Conservation (phyloP, 2,797 vertebrate genomes). For the Cryptoblepharus egeriae region DNA sequence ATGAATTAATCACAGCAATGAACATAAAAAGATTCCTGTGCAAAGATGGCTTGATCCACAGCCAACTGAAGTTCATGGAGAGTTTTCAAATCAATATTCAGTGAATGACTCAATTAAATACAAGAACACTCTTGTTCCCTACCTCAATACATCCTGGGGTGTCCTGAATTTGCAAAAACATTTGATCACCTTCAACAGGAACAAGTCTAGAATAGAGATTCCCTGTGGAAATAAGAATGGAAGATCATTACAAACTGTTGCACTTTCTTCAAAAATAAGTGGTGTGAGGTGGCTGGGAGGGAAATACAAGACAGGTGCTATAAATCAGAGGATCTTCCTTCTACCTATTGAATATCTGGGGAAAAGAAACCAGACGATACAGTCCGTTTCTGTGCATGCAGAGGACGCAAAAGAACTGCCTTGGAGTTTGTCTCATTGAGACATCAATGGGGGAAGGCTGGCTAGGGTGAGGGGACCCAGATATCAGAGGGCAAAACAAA, state of each 20-base stretch:
- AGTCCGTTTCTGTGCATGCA: neutral
- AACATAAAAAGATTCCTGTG: neutral
- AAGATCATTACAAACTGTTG: slow-evolving; percentile 17
- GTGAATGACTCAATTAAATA: neutral
- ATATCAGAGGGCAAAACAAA: neutral
- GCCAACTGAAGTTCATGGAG: neutral
- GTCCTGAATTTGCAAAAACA: slow-evolving; percentile 83
- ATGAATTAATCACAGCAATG: neutral
- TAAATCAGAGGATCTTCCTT: neutral
- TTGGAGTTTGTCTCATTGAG: too few relatives aligned
- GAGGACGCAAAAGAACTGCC: neutral
- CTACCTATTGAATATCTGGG: too few relatives aligned
- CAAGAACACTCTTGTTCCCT: too few relatives aligned
- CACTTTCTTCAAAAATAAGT: neutral
- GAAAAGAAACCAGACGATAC: too few relatives aligned
- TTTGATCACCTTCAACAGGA: slow-evolving; percentile 77
- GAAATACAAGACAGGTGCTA: neutral
- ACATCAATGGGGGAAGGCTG: neutral
- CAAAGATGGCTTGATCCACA: neutral
- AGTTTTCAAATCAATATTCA: neutral
- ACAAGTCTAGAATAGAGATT: slow-evolving; percentile 81
- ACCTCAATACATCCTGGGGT: slow-evolving; percentile 82
- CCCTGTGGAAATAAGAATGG: slow-evolving; percentile 67
- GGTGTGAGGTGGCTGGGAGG: neutral
- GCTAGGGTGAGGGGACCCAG: neutral